phyloP scores from a whole-genome alignment of 2,888 invertebrate genomes.

The Plebejus argus region DNA sequence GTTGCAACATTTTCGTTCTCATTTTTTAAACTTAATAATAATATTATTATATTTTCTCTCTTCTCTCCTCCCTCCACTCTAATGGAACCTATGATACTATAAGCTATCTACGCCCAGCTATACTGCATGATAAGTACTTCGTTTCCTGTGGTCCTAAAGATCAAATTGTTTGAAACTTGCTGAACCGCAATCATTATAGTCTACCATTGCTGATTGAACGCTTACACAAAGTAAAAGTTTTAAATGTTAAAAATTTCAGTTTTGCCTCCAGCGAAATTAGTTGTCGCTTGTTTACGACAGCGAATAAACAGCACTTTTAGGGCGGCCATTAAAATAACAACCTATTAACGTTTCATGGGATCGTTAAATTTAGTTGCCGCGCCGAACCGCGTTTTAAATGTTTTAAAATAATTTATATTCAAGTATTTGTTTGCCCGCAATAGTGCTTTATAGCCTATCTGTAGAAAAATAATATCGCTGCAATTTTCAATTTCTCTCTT shows the following conservation, averaged over 20 bases:
- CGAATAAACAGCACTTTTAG: slow-evolving; percentile 20
- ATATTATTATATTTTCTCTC: no score
- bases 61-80: no score
- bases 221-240: neutral
- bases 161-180: no score
- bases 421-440: neutral
- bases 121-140: no score
- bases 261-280: slow-evolving; percentile 20
- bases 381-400: slow-evolving; percentile 5
- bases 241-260: slow-evolving; percentile 15
- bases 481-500: no score
- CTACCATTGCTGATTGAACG: neutral
- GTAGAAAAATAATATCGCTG: neutral
- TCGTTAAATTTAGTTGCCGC: slow-evolving; percentile 1
- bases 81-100: no score
- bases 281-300: slow-evolving; percentile 29
- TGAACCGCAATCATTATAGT: no score
- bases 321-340: slow-evolving; percentile 30
- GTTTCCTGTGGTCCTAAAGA: no score
- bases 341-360: slow-evolving; percentile 29
- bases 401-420: slow-evolving; percentile 6
- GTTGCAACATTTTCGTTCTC: no score
- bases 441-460: neutral
- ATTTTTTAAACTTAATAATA: no score
- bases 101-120: no score